Conservation (phyloP, 2,888 invertebrate species). For the Dicyrtomina minuta region DNA sequence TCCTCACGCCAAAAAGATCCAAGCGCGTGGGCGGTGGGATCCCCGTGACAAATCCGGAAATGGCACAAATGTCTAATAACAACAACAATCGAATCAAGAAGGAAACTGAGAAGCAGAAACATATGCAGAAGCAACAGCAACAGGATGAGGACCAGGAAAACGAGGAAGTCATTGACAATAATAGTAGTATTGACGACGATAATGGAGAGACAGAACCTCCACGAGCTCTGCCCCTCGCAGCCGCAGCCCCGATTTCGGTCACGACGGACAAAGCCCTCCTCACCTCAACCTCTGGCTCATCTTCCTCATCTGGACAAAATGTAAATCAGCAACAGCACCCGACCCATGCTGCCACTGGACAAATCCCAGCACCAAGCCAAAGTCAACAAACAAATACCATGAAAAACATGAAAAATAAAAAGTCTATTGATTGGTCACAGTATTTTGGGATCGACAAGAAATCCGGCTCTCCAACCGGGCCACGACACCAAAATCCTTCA, state of each 20-base stretch:
- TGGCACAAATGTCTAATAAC: too few relatives aligned
- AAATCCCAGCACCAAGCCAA: conserved; percentile 17
- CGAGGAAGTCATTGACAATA: too few relatives aligned
- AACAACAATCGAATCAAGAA: conserved; percentile 37
- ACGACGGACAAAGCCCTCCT: background rate
- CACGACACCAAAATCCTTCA: conserved; percentile 57
- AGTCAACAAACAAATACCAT: background rate
- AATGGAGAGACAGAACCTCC: conserved; percentile 16
- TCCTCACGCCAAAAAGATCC: conserved; percentile 38
- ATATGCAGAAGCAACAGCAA: too few relatives aligned
- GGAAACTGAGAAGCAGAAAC: conserved; percentile 45
- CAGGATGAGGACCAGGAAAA: too few relatives aligned
- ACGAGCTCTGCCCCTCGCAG: conserved; percentile 18
- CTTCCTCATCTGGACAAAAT: too few relatives aligned
- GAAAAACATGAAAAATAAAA: conserved; percentile 61
- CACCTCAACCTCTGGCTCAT: too few relatives aligned
- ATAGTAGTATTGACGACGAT: too few relatives aligned
- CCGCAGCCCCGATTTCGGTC: background rate
- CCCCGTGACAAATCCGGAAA: conserved; percentile 18
- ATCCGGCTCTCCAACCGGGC: conserved; percentile 61
- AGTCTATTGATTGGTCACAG: conserved; percentile 82
- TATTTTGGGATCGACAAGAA: conserved; percentile 83
- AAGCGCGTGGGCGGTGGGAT: conserved; percentile 41
- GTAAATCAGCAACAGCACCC: background rate
- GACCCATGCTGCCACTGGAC: background rate